Evolutionary conservation across 53 echinoderm and acorn worm genomes (phyloP), one percentile per base, ranked within the genome.

Genomic region (Mesocentrotus franciscanus): DNA sequence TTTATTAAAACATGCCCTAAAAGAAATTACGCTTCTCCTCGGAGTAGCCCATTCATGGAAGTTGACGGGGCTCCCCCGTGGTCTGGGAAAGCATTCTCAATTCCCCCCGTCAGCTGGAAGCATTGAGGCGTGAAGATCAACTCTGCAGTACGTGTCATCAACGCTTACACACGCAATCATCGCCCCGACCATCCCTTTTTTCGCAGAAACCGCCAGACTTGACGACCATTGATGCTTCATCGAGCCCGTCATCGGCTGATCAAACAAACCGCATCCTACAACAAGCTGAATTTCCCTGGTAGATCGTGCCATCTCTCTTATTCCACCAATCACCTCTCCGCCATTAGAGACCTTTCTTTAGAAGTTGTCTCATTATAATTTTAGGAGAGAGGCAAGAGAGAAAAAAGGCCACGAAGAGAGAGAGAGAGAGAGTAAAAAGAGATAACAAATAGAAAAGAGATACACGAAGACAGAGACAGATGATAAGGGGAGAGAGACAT

Each of bases 121-220:
- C 87, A 87, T 22, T 10, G 11, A 87, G 87, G 87, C 87, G 58
- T 87, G 87, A 87, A 87, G 87, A 87, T 87, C 87, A 58, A 87
- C 87, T 87, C 87, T n/a, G 87, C 27, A 55, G 87, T 58, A 27
- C 87, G 57, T 87, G 87, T 87, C 87, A 87, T 87, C 58, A 58
- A 58, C 87, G 58, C 58, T 13, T 29, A 87, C 87, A 58, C 34
- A 58, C 56, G 87, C 87, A 87, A 87, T 87, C 87, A 87, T 87
- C 87, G 29, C 29, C 87, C 34, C 39, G 36, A 10, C 81, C 81
- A 39, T 1, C 58, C 75, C 11, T 75, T 27, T 87, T 87, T 87
- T 87, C 87, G 57, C 58, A 58, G 87, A 87, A 87, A 58, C 9
- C 81, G 58, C 33, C 87, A 87, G n/a, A 27, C 58, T 87, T 58